Evolutionary conservation across 2,888 invertebrate genomes (phyloP).

Genomic region (Sabellastarte sp.): DNA sequence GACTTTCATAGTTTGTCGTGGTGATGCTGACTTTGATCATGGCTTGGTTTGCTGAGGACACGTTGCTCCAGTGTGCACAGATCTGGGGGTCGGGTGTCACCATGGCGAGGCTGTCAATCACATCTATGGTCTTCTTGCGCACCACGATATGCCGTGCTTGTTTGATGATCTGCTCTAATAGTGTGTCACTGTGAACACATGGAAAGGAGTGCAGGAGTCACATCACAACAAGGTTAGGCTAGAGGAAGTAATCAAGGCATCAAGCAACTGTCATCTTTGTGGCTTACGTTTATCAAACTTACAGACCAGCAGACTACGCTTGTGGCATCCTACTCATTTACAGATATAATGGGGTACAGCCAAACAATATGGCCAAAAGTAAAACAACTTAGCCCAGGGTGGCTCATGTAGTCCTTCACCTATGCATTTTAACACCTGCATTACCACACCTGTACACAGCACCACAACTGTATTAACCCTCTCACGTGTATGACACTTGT

Average conservation of each 20-base stretch:
- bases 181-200: slow-evolving; percentile 68
- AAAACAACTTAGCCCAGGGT: no score
- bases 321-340: no score
- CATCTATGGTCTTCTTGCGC: slow-evolving; percentile 72
- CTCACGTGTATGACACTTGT: no score
- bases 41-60: slow-evolving; percentile 91
- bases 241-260: not conserved
- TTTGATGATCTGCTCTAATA: slow-evolving; percentile 93
- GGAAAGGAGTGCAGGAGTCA: not conserved
- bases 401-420: no score
- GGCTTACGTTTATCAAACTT: no score
- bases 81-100: slow-evolving; percentile 94
- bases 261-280: no score
- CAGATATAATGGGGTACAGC: no score
- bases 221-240: not conserved
- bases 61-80: slow-evolving; percentile 92
- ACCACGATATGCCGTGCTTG: slow-evolving; percentile 78
- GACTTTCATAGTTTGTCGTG: slow-evolving; percentile 60
- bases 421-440: no score
- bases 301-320: no score
- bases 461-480: no score
- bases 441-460: no score
- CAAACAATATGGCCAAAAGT: no score
- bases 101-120: slow-evolving; percentile 87
- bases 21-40: slow-evolving; percentile 91